phyloP scores from a whole-genome alignment of 2,113 vertebrate species.

The Neogobius melanostomus region DNA sequence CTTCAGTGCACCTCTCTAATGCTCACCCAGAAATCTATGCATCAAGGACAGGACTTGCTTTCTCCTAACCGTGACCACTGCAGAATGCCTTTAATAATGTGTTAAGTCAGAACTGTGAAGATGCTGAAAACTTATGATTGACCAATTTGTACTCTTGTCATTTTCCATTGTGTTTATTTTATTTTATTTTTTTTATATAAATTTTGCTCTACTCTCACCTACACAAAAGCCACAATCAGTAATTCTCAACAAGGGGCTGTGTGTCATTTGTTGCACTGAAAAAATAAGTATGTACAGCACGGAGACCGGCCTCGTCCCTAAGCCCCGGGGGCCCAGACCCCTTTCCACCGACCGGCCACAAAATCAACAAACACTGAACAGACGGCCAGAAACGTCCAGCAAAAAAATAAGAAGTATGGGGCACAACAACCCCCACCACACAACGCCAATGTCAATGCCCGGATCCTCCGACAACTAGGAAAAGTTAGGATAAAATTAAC shows the following conservation, averaged over 20 bases:
- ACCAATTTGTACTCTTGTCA: slow-evolving; percentile 38
- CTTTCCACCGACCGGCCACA: slow-evolving; percentile 32
- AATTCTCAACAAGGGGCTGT: slow-evolving; percentile 23
- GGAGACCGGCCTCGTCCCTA: slow-evolving; percentile 35
- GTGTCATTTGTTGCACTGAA: slow-evolving; percentile 59
- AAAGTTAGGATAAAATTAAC: slow-evolving; percentile 58
- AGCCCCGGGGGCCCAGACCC: slow-evolving; percentile 14
- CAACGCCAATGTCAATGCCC: slow-evolving; percentile 10
- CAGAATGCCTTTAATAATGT: slow-evolving; percentile 17
- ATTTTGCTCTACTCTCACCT: slow-evolving; percentile 34
- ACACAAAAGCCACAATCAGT: slow-evolving; percentile 40
- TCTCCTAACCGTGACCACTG: slow-evolving; percentile 1
- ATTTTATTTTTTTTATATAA: slow-evolving; percentile 34
- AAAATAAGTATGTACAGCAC: slow-evolving; percentile 80
- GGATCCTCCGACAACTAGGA: slow-evolving; percentile 52
- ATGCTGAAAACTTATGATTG: slow-evolving; percentile 19
- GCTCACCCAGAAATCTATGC: slow-evolving; percentile 28
- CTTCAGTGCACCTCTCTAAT: background rate
- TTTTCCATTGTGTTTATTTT: slow-evolving; percentile 14
- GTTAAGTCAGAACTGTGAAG: slow-evolving; percentile 7
- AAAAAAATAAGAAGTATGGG: slow-evolving; percentile 43
- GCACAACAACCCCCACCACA: slow-evolving; percentile 22
- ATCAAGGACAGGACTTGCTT: slow-evolving; percentile 5
- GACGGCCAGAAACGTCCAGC: slow-evolving; percentile 68
- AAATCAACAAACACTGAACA: slow-evolving; percentile 34